Evolutionary conservation across 2,113 vertebrate species (phyloP).

Genomic region (Phoxinus phoxinus): DNA sequence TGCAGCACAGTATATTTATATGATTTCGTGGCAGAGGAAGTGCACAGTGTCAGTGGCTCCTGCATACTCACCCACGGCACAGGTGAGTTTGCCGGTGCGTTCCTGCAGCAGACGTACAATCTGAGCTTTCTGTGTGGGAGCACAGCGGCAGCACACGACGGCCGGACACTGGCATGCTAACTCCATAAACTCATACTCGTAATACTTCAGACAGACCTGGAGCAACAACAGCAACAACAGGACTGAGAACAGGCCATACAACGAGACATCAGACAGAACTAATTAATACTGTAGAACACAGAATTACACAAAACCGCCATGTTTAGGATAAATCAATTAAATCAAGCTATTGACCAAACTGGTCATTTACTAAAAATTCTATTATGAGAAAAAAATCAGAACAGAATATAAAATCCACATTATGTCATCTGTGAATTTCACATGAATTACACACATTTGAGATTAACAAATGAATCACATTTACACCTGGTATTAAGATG

Average conservation of each 20-base stretch:
- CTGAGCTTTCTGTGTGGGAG: constrained; percentile 96
- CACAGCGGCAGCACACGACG: constrained; percentile 93
- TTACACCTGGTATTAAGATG: too few relatives aligned
- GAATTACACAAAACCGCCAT: not conserved
- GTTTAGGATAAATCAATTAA: not conserved
- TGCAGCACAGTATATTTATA: not conserved
- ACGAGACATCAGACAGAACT: not conserved
- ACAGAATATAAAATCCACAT: not conserved
- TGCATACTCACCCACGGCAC: constrained; percentile 85
- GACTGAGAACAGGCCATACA: not conserved
- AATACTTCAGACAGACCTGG: constrained; percentile 95
- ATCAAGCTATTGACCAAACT: not conserved
- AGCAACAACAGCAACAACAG: constrained; percentile 35
- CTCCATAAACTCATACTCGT: constrained; percentile 98
- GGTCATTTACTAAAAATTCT: not conserved
- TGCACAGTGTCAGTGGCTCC: not conserved
- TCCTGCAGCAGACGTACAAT: constrained; percentile 94
- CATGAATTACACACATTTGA: not conserved
- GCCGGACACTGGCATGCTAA: constrained; percentile 95
- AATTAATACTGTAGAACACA: not conserved
- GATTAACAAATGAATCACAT: not conserved
- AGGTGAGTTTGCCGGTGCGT: constrained; percentile 92
- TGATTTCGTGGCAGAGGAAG: not conserved
- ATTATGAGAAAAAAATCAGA: not conserved
- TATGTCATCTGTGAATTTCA: not conserved